Evolutionary conservation across 1,140 invertebrate genomes (phyloP).

Genomic region (Ptiloglossa arizonensis): DNA sequence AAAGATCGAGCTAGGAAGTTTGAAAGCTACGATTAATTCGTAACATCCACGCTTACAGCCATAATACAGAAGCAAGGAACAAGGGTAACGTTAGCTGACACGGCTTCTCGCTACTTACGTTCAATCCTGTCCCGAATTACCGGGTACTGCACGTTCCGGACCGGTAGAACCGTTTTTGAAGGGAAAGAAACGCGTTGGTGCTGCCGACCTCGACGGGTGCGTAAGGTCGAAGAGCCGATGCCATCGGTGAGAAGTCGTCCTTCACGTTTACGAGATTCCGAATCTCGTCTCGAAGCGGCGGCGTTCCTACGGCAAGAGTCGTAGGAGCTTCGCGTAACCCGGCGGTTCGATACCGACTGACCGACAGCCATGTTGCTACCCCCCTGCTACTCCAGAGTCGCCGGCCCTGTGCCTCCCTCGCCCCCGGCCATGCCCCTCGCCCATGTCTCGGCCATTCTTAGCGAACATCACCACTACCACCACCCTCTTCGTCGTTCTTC

Average conservation of each 20-base stretch:
- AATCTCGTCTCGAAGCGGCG: constrained; percentile 38
- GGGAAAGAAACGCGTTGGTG: constrained; percentile 22
- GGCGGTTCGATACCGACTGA: constrained; percentile 77
- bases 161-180: constrained; percentile 33
- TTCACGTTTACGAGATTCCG: constrained; percentile 53
- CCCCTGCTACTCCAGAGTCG: constrained; percentile 53
- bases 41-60: background rate
- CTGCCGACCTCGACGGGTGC: constrained; percentile 48
- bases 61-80: background rate
- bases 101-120: constrained; percentile 29
- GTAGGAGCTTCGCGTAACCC: constrained; percentile 56
- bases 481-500: constrained; percentile 3
- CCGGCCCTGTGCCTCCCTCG: constrained; percentile 31
- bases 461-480: constrained; percentile 42
- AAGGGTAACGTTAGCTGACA: background rate
- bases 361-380: constrained; percentile 74
- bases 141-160: constrained; percentile 24
- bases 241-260: constrained; percentile 57
- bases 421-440: constrained; percentile 25
- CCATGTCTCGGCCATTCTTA: constrained; percentile 59
- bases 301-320: constrained; percentile 49
- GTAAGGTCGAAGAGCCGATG: constrained; percentile 39
- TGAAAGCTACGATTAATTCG: too few relatives aligned
- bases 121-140: constrained; percentile 33
- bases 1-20: background rate